phyloP scores from a whole-genome alignment of 2,113 vertebrate species.

The Perca fluviatilis region DNA sequence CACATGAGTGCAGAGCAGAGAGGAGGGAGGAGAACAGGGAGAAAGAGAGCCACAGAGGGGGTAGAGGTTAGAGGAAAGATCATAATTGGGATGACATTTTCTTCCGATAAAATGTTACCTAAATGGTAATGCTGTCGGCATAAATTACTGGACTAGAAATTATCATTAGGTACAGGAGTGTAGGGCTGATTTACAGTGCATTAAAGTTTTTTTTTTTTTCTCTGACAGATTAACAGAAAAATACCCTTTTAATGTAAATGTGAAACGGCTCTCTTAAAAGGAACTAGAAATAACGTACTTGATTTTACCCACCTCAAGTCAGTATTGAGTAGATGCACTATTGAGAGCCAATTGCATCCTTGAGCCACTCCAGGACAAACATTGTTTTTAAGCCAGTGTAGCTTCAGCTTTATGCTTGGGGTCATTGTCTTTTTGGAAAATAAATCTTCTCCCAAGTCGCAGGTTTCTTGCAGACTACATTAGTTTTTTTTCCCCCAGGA shows the following conservation, averaged over 20 bases:
- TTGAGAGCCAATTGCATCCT: not conserved
- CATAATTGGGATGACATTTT: constrained; percentile 69
- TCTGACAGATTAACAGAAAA: not conserved
- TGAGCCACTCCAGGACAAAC: not conserved
- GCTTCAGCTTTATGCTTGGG: not conserved
- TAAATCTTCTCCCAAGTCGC: not conserved
- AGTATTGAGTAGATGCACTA: not conserved
- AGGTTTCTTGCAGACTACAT: not conserved
- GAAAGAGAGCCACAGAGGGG: constrained; percentile 16
- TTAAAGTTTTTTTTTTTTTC: not conserved
- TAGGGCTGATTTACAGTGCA: not conserved
- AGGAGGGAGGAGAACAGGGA: constrained; percentile 5
- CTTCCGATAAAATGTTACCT: not conserved
- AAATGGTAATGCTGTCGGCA: not conserved
- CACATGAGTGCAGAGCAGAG: constrained; percentile 39
- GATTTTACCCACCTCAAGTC: not conserved
- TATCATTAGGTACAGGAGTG: not conserved
- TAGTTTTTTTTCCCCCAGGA: not conserved
- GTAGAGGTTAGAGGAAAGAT: constrained; percentile 39
- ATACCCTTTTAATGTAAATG: not conserved
- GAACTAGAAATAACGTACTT: not conserved
- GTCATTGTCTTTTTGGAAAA: not conserved
- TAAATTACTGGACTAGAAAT: not conserved
- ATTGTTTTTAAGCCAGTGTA: not conserved
- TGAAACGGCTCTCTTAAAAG: not conserved